Evolutionary conservation across 2,113 vertebrate genomes (phyloP).

Genomic region (Apaloderma vittatum): DNA sequence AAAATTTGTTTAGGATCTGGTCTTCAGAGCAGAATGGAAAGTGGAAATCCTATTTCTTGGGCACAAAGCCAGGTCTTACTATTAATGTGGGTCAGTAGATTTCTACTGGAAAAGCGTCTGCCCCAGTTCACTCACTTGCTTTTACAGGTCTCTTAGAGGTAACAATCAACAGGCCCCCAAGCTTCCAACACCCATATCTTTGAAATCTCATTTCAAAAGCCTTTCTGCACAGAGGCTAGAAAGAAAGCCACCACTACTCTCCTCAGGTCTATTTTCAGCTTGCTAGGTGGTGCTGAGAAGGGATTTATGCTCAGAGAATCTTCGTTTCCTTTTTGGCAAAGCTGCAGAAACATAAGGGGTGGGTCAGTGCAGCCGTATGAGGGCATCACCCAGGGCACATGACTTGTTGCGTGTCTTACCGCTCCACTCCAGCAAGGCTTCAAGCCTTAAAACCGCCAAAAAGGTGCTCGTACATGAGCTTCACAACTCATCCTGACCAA

Average conservation of each 20-base stretch:
- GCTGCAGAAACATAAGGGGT: not conserved
- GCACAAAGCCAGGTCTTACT: not conserved
- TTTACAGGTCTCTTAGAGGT: not conserved
- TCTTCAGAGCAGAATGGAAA: not conserved
- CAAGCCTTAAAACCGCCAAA: not conserved
- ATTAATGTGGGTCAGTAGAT: not conserved
- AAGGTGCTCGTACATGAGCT: not conserved
- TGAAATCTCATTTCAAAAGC: not conserved
- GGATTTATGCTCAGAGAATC: not conserved
- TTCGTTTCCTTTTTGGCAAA: not conserved
- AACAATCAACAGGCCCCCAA: not conserved
- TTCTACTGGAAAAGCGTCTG: not conserved
- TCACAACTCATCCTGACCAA: not conserved
- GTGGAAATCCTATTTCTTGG: not conserved
- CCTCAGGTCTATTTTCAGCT: not conserved
- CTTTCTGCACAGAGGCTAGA: not conserved
- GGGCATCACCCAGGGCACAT: not conserved
- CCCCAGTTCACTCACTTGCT: not conserved
- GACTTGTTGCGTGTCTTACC: not conserved
- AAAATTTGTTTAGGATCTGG: not conserved
- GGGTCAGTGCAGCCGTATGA: accelerated
- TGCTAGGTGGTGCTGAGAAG: not conserved
- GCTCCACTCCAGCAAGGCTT: not conserved
- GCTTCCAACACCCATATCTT: accelerated
- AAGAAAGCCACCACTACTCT: not conserved